Evolutionary conservation across 2,888 invertebrate genomes (phyloP).

Genomic region (Lepidochrysops patricia): DNA sequence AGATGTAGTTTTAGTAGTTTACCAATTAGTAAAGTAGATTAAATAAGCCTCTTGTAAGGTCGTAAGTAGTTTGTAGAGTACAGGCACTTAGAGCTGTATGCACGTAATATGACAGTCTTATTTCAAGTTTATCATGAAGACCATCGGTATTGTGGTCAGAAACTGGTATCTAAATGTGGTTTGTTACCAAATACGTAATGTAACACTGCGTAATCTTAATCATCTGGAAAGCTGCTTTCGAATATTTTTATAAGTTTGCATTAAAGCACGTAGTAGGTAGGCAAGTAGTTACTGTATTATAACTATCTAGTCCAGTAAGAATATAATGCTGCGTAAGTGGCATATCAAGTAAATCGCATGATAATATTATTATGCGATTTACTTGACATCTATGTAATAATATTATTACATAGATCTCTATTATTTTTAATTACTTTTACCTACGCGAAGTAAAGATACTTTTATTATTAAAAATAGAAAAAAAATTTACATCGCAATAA

Average conservation of each 20-base stretch:
- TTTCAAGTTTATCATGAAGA: background rate
- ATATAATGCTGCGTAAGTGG: background rate
- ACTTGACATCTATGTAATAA: too few relatives aligned
- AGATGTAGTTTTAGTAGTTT: too few relatives aligned
- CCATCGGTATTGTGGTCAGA: background rate
- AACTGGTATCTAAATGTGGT: background rate
- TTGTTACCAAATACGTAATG: background rate
- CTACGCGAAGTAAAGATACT: too few relatives aligned
- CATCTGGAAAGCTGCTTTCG: background rate
- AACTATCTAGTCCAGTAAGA: background rate
- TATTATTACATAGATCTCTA: too few relatives aligned
- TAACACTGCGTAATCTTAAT: background rate
- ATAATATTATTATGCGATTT: background rate
- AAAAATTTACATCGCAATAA: too few relatives aligned
- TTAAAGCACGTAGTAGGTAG: background rate
- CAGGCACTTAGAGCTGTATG: too few relatives aligned
- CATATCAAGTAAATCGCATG: background rate
- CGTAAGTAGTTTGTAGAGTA: background rate
- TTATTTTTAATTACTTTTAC: too few relatives aligned
- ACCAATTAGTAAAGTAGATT: too few relatives aligned
- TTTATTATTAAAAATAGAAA: too few relatives aligned
- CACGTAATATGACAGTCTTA: background rate
- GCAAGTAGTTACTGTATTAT: too few relatives aligned
- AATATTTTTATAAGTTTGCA: background rate
- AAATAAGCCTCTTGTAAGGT: too few relatives aligned